A percentile compares a stretch with the other conserved stretches of the same genome.
These are phyloP conservation scores for Adrianichthys oophorus DNA, from an alignment of 2,797 vertebrate genomes.

Conservation along the genomic window DNA sequence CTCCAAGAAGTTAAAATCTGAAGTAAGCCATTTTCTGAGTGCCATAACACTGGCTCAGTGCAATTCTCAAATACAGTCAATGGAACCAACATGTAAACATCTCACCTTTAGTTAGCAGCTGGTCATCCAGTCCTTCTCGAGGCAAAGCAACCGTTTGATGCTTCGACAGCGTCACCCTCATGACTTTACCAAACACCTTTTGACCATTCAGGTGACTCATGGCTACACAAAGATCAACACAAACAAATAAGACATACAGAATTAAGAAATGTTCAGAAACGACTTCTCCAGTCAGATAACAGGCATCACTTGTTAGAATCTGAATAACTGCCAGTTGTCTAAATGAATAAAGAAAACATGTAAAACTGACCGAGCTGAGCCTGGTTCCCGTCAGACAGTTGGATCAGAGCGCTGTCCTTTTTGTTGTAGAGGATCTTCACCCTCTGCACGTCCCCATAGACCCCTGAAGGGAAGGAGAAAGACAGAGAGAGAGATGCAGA, in stretches of 20 bases:
- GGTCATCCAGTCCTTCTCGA: constrained; percentile 95
- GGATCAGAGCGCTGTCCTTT: constrained; percentile 98
- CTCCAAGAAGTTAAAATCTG: too few relatives aligned
- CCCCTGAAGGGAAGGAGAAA: constrained; percentile 77
- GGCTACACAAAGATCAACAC: constrained; percentile 71
- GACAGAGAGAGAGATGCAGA: constrained; percentile 11
- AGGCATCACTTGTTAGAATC: too few relatives aligned
- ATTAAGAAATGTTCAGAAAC: not conserved
- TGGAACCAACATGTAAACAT: not conserved
- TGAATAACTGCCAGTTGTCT: not conserved
- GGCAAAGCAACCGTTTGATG: constrained; percentile 97
- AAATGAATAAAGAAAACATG: not conserved
- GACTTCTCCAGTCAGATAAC: not conserved
- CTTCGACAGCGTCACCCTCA: constrained; percentile 96
- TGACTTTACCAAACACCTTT: constrained; percentile 98
- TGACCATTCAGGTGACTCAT: constrained; percentile 99
- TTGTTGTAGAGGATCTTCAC: constrained; percentile 99
- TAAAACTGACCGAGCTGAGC: constrained; percentile 90
- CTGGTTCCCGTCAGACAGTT: constrained; percentile 96
- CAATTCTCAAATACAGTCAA: too few relatives aligned
- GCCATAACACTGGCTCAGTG: too few relatives aligned
- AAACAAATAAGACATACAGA: not conserved
- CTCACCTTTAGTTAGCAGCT: constrained; percentile 91
- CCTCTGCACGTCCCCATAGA: constrained; percentile 97
- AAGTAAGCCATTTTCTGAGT: too few relatives aligned